Evolutionary conservation across 2,113 vertebrate genomes (phyloP).

Genomic region (Tringa solitaria): DNA sequence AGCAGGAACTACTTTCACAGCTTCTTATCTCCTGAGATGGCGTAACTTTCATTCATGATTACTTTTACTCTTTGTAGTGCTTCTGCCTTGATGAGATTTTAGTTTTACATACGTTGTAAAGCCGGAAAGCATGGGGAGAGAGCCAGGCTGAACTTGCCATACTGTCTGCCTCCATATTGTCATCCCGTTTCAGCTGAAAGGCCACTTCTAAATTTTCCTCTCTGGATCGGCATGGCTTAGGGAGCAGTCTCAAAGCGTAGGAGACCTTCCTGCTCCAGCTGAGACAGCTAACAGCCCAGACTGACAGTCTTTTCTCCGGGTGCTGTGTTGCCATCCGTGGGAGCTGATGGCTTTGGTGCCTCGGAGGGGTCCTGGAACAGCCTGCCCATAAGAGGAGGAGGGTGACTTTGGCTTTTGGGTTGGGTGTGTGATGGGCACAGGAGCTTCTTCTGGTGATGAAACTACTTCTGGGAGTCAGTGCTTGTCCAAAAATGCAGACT

Average conservation of each 20-base stretch:
- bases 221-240: not conserved
- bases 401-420: not conserved
- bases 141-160: not conserved
- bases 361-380: not conserved
- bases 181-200: not conserved
- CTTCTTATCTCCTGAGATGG: not conserved
- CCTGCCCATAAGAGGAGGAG: not conserved
- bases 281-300: not conserved
- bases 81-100: not conserved
- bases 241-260: not conserved
- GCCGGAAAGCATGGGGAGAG: not conserved
- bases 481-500: not conserved
- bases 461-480: not conserved
- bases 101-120: not conserved
- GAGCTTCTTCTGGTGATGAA: not conserved
- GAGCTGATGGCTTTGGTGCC: not conserved
- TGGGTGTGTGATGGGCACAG: rapidly evolving
- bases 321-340: rapidly evolving
- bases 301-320: not conserved
- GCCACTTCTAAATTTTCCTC: not conserved
- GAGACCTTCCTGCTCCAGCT: not conserved
- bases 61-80: not conserved
- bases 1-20: not conserved
- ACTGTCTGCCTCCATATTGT: not conserved
- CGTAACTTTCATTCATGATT: not conserved